A percentile compares a stretch with the other conserved stretches of the same genome.
phyloP scores from a whole-genome alignment of 1,140 invertebrate species.

The Ceratoteleas bidentatus region DNA sequence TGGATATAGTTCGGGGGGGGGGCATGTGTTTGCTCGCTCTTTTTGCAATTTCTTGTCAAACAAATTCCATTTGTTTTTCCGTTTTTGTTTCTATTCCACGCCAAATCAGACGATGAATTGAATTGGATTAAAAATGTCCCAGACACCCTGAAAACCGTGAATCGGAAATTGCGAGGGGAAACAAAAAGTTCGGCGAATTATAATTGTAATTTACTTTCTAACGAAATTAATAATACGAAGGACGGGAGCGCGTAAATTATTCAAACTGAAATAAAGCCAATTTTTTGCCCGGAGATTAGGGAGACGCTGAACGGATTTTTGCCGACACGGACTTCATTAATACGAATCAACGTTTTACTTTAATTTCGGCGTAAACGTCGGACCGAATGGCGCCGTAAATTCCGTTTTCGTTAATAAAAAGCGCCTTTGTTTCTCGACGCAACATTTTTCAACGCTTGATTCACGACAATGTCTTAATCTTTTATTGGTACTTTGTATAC shows the following conservation, averaged over 20 bases:
- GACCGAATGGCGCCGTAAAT: not conserved
- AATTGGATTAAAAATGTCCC: too few species aligned
- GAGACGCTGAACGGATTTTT: not conserved
- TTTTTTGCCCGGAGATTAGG: not conserved
- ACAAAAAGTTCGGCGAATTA: not conserved
- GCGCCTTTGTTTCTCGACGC: not conserved
- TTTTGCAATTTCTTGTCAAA: too few species aligned
- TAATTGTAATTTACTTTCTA: not conserved
- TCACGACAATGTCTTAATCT: not conserved
- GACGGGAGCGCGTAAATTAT: not conserved
- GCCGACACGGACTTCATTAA: not conserved
- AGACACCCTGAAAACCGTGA: too few species aligned
- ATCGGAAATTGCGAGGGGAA: too few species aligned
- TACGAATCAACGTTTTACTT: not conserved
- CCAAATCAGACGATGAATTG: too few species aligned
- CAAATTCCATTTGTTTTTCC: too few species aligned
- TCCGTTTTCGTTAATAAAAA: constrained; percentile 1
- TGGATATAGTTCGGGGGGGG: constrained; percentile 24
- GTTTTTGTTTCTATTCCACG: too few species aligned
- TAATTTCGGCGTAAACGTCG: not conserved
- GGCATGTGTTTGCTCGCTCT: not conserved
- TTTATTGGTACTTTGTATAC: not conserved
- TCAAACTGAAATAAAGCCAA: not conserved
- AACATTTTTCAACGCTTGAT: not conserved
- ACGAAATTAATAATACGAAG: not conserved